A percentile compares a stretch with the other conserved stretches of the same genome.
Conservation (phyloP, 1,140 invertebrate genomes). For the Nymphalis io region DNA sequence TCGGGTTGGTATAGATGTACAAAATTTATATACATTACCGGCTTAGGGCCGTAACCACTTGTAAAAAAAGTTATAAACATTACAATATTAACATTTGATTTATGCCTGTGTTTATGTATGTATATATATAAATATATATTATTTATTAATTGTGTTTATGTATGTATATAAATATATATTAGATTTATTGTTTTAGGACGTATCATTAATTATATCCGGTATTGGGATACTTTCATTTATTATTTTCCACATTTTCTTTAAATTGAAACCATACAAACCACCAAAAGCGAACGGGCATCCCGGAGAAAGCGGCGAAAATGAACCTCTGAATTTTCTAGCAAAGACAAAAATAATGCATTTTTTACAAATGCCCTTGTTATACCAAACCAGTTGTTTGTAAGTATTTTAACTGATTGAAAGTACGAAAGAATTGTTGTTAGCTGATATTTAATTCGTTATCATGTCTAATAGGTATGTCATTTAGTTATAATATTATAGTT, state of each 20-base stretch:
- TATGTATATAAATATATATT: no score
- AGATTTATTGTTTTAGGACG: conserved; percentile 70
- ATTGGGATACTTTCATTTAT: conserved; percentile 76
- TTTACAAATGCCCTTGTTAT: conserved; percentile 79
- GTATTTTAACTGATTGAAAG: conserved; percentile 40
- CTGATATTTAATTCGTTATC: no score
- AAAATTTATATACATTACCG: conserved; percentile 2
- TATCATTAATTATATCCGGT: conserved; percentile 79
- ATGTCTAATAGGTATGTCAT: no score
- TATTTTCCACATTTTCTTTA: conserved; percentile 77
- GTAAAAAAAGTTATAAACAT: no score
- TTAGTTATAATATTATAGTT: no score
- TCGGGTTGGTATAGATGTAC: conserved; percentile 80
- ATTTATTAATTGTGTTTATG: no score
- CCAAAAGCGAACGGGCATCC: conserved; percentile 40
- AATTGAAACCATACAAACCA: conserved; percentile 54
- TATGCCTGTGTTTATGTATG: no score
- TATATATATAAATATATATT: no score
- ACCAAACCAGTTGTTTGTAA: conserved; percentile 82
- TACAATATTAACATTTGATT: no score
- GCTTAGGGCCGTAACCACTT: no score
- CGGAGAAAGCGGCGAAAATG: conserved; percentile 47
- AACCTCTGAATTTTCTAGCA: conserved; percentile 43
- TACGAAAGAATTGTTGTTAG: background rate
- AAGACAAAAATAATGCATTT: conserved; percentile 77